Base-by-base conservation (phyloP, 2,888 invertebrate species). In the Drosophila anomalata region DNA sequence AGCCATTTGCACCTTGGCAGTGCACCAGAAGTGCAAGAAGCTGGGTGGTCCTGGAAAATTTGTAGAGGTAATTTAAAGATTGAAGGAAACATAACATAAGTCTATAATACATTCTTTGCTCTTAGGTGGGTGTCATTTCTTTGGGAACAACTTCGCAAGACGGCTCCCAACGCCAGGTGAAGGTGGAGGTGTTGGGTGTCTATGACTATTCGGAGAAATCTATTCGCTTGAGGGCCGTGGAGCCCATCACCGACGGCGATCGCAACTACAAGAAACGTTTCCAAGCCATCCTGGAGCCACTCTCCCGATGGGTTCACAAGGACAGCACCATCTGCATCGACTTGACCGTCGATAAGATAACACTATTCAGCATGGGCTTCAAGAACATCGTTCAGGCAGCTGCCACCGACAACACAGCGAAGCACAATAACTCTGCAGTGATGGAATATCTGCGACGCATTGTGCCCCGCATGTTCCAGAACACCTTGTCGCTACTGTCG, bases 381-480 rank as follows among this genome's bases (percentile, higher is more conserved):
- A 94, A 93, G 78, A 94, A 95, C 61, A 95, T 97, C 0, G 93
- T 94, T 4, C 96, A 97, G 92, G 94, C 86, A 87, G 93, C 85
- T 33, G 90, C 87, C 68, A 90, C 88, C 3, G 92, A 88, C 84
- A 91, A 73, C 88, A 92, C 87, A 48, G 92, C 92, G 22, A 93
- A 93, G 76, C 93, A 94, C 74, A 94, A 94, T 54, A 96, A 96
- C 82, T 94, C 94, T 0, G 94, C 95, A 58, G 95, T 97, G 7
- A 97, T 97, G 97, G 96, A 97, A 87, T 97, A 97, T 89, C 91
- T 97, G 73, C 93, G 97, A 31, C 94, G 96, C 73, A 96, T 97
- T 57, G 96, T 97, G 2, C 97, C 97, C 0, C 94, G 97, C 84
- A 97, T 97, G 97, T 97, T 97, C 92, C 96, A 97, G 92, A 97